Evolutionary conservation across 2,888 invertebrate species (phyloP).

Genomic region (Resseliella maxima): DNA sequence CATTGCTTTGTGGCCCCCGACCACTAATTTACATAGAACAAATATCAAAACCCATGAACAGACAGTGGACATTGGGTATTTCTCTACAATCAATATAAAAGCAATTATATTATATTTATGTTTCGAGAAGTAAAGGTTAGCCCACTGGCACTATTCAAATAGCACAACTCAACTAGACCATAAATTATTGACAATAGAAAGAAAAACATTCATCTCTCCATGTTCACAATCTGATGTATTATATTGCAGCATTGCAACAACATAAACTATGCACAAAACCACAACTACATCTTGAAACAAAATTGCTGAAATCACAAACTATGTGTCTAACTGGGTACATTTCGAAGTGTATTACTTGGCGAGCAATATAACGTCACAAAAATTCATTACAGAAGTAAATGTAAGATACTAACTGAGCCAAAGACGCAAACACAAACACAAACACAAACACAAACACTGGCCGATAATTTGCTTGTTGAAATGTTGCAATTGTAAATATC

Average conservation of each 20-base stretch:
- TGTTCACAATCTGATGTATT: conserved; percentile 7
- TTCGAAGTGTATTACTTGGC: background rate
- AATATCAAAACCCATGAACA: background rate
- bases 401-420: too few relatives aligned
- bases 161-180: conserved; percentile 27
- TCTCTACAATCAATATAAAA: conserved; percentile 43
- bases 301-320: background rate
- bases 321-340: background rate
- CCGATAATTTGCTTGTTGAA: conserved; percentile 41
- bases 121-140: conserved; percentile 26
- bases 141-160: conserved; percentile 51
- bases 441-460: background rate
- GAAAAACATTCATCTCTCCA: background rate
- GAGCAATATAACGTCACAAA: background rate
- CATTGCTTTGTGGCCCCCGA: background rate
- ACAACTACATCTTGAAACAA: conserved; percentile 5
- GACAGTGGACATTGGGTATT: background rate
- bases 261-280: background rate
- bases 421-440: too few relatives aligned
- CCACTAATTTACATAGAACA: conserved; percentile 31
- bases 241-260: background rate
- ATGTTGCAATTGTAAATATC: background rate
- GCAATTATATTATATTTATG: conserved; percentile 50
- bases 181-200: conserved; percentile 39
- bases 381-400: conserved; percentile 9